phyloP scores from a whole-genome alignment of 2,888 invertebrate genomes.

The Nebria brevicollis region DNA sequence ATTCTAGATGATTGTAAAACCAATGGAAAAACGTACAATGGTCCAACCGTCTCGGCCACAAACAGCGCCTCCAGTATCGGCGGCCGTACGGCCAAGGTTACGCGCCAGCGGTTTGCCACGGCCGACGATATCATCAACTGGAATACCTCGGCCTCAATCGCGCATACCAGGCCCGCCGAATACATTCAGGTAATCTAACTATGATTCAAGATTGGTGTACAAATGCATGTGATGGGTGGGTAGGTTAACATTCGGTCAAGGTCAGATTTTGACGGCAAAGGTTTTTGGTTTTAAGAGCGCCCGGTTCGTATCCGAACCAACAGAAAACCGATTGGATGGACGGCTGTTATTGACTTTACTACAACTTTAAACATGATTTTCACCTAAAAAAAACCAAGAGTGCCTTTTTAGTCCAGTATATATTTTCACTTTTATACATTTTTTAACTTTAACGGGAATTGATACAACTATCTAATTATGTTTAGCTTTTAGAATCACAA shows the following conservation, averaged over 20 bases:
- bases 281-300: slow-evolving; percentile 14
- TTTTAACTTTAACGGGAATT: background rate
- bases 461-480: background rate
- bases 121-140: slow-evolving; percentile 54
- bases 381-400: slow-evolving; percentile 33
- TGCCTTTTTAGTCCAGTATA: slow-evolving; percentile 47
- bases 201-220: slow-evolving; percentile 6
- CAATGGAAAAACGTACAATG: slow-evolving; percentile 41
- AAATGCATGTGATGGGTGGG: background rate
- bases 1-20: slow-evolving; percentile 48
- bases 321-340: slow-evolving; percentile 46
- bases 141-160: slow-evolving; percentile 59
- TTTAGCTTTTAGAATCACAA: background rate
- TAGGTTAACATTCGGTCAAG: background rate
- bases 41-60: slow-evolving; percentile 21
- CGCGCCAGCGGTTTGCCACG: slow-evolving; percentile 59
- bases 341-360: slow-evolving; percentile 46
- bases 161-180: slow-evolving; percentile 58
- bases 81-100: slow-evolving; percentile 49
- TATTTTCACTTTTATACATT: slow-evolving; percentile 27
- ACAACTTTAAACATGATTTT: slow-evolving; percentile 2
- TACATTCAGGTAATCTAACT: slow-evolving; percentile 29
- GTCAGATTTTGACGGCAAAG: background rate
- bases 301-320: slow-evolving; percentile 36
- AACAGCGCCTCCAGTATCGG: slow-evolving; percentile 41